Evolutionary conservation across 2,888 invertebrate species (phyloP).

Genomic region (Odontothrips loti): DNA sequence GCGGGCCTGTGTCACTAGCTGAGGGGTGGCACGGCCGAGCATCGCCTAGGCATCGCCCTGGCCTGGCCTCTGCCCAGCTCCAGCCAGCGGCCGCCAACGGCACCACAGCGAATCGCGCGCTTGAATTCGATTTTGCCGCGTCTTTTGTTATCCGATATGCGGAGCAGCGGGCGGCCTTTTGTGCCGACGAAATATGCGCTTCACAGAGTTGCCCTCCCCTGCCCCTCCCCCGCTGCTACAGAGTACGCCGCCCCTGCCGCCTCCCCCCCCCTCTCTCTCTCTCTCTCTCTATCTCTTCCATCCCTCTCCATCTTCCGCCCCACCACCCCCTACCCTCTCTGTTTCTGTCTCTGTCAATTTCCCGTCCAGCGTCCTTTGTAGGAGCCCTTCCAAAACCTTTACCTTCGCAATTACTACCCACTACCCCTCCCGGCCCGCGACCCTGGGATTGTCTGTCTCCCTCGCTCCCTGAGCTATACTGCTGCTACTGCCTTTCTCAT

Average conservation of each 20-base stretch:
- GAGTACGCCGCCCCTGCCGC: background rate
- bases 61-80: background rate
- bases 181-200: conserved; percentile 19
- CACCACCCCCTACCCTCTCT: background rate
- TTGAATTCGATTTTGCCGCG: background rate
- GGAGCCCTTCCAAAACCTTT: no score
- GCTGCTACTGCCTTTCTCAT: no score
- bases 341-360: no score
- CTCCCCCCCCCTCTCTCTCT: background rate
- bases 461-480: no score
- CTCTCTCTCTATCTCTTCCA: background rate
- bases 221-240: background rate
- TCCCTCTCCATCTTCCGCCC: background rate
- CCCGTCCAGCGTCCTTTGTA: no score
- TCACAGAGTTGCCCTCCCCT: background rate
- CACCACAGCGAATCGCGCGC: background rate
- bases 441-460: no score
- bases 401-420: no score
- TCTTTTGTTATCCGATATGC: conserved; percentile 24
- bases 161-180: background rate
- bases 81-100: background rate
- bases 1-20: no score
- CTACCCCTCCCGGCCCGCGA: no score
- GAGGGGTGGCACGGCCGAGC: no score
- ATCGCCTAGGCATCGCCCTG: no score